Evolutionary conservation across 2,797 vertebrate genomes (phyloP), one percentile per base, ranked within the genome.

Genomic region (Macropus fuliginosus): DNA sequence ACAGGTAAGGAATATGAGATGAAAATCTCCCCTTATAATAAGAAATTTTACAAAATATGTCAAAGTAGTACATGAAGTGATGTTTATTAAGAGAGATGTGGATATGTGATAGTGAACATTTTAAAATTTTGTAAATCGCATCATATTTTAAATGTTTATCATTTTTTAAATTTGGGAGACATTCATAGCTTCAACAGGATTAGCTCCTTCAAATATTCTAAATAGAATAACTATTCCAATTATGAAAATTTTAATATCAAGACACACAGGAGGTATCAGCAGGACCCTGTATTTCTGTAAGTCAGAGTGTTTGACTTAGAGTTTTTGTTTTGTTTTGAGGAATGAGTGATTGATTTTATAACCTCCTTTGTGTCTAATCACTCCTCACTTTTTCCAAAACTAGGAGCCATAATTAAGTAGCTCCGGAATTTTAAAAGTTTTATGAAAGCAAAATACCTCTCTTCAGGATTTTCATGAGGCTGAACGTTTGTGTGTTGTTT

Each of bases 1-100:
- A 96, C 99, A 99, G 99, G 99, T 99, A 99, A 98, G 96, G 94
- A 94, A 91, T 97, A 98, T 93, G 94, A 0, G 28, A n/a, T 94
- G 52, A 27, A 50, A 27, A 87, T 87, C 9, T 87, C 1, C 74
- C 74, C 50, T 27, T 11, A 50, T 50, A 50, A 27, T 87, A 27
- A 81, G 74, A 74, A 46, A 46, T 87, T 87, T 87, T 87, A 11
- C 18, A 40, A 81, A 81, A 46, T 81, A 40, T 81, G 21, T 81
- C 40, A 24, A 46, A 27, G 9, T 46, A 46, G 74, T 81, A 27
- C 40, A 0, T 81, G 12, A 27, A 21, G 74, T 81, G 21, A 81
- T 81, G 74, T 81, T 46, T 46, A 81, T 81, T 46, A 46, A 46
- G 74, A 46, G 40, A 46, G 12, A 3, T 12, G 40, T 87, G 74